Conservation (phyloP, 2,113 vertebrate genomes). For the Gymnogyps californianus region DNA sequence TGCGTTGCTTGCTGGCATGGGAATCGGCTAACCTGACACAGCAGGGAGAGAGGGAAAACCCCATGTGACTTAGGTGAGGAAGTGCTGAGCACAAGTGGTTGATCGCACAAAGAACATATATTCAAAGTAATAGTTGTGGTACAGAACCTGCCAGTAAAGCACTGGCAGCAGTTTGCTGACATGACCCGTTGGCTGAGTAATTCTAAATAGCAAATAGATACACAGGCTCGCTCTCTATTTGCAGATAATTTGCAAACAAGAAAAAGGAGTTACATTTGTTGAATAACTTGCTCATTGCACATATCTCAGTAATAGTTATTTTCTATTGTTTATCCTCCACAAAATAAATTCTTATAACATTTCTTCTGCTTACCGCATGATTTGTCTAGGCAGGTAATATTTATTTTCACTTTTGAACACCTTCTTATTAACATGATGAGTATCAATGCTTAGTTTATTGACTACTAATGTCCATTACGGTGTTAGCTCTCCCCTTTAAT, state of each 20-base stretch:
- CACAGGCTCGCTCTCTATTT: neutral
- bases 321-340: neutral
- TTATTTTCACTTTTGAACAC: neutral
- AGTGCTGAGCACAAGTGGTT: neutral
- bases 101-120: neutral
- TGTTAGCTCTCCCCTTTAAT: neutral
- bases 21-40: accelerated
- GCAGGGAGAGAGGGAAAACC: neutral
- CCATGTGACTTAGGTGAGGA: neutral
- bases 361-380: accelerated
- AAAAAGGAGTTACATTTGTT: neutral
- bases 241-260: neutral
- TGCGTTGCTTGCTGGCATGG: neutral
- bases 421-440: neutral
- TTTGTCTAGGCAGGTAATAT: neutral
- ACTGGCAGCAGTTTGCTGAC: neutral
- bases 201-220: neutral
- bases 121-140: neutral
- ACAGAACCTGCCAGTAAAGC: neutral
- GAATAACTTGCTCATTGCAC: neutral
- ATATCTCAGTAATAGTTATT: neutral
- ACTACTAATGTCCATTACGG: neutral
- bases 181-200: neutral
- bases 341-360: neutral
- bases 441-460: neutral